A percentile compares a stretch with the other conserved stretches of the same genome.
Conservation (phyloP, 2,888 invertebrate species). For the Chouioia cunea region DNA sequence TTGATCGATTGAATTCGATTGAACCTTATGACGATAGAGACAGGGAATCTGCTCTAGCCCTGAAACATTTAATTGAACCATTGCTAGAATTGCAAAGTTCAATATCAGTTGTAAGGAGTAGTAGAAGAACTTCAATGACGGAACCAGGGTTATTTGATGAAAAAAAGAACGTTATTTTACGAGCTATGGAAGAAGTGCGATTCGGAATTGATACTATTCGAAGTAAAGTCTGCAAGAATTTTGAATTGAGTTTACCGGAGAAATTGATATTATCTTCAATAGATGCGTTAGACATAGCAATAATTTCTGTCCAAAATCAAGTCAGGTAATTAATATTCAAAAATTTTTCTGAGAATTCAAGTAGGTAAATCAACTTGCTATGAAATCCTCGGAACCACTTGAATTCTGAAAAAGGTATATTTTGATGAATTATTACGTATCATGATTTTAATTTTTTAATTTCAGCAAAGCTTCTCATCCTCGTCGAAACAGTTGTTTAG, state of each 20-base stretch:
- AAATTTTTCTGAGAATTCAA: not conserved
- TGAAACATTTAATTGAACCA: conserved; percentile 55
- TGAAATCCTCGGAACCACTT: too few species aligned
- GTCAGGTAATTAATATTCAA: conserved; percentile 47
- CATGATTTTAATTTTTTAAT: conserved; percentile 6
- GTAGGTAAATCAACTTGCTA: not conserved
- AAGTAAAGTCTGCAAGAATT: conserved; percentile 43
- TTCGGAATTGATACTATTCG: conserved; percentile 49
- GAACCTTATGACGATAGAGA: conserved; percentile 49
- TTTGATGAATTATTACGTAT: not conserved
- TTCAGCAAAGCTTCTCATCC: conserved; percentile 55
- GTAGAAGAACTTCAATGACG: conserved; percentile 54
- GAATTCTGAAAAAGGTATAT: not conserved
- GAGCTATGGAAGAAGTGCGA: conserved; percentile 55
- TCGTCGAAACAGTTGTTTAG: conserved; percentile 49
- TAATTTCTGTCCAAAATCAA: conserved; percentile 54
- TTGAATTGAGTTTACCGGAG: conserved; percentile 32
- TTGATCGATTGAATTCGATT: conserved; percentile 49
- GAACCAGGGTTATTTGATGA: conserved; percentile 56
- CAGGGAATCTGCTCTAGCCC: conserved; percentile 47
- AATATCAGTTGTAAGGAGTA: conserved; percentile 57
- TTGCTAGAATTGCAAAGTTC: conserved; percentile 59
- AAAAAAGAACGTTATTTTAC: conserved; percentile 57
- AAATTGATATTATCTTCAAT: conserved; percentile 48
- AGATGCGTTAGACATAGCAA: conserved; percentile 51